These are phyloP conservation scores for Turdus rufiventris DNA, from an alignment of 2,113 vertebrate genomes.

Conservation along the genomic window DNA sequence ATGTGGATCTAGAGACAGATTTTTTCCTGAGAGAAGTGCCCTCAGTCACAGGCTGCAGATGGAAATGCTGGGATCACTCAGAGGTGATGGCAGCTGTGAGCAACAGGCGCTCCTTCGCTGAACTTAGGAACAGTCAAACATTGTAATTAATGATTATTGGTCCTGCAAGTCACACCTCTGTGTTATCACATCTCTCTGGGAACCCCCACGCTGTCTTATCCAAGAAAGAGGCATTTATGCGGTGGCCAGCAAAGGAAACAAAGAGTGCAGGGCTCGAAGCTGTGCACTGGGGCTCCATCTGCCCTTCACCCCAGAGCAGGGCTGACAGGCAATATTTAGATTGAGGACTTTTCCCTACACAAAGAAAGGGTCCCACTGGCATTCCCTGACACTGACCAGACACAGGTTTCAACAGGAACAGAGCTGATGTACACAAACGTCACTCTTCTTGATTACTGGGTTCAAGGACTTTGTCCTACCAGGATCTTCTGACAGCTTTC, in stretches of 20 bases:
- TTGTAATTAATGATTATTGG: conserved; percentile 29
- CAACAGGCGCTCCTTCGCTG: not conserved
- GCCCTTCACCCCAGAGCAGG: not conserved
- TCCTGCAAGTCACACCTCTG: not conserved
- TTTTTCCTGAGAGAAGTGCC: not conserved
- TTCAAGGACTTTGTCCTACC: not conserved
- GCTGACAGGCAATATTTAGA: not conserved
- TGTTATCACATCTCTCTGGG: not conserved
- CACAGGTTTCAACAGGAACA: not conserved
- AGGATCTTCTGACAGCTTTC: not conserved
- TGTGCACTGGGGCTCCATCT: fast-evolving
- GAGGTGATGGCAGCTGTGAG: conserved; percentile 7
- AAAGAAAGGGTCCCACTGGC: not conserved
- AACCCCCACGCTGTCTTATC: not conserved
- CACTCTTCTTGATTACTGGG: not conserved
- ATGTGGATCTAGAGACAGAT: not conserved
- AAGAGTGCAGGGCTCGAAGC: not conserved
- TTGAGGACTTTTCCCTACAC: not conserved
- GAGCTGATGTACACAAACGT: conserved; percentile 2
- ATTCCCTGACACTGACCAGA: not conserved
- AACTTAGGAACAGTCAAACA: conserved; percentile 46
- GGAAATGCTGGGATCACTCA: not conserved
- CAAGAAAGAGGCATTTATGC: not conserved
- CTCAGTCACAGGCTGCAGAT: not conserved
- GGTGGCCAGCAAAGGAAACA: not conserved